A percentile compares a stretch with the other conserved stretches of the same genome.
Conservation (phyloP, 2,797 vertebrate species). For the Balearica regulorum region DNA sequence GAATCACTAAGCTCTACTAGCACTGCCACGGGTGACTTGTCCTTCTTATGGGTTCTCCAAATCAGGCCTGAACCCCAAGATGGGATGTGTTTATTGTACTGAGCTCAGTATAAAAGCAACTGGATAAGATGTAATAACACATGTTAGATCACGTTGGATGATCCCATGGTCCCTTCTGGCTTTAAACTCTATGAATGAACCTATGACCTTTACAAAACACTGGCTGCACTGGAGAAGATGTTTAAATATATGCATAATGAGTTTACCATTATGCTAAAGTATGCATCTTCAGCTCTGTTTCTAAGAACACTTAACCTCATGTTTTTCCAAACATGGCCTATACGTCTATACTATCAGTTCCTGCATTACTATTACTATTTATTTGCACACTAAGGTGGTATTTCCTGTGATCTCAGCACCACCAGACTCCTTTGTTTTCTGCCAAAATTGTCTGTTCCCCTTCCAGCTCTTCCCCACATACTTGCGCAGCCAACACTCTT, state of each 20-base stretch:
- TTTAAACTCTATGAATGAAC: neutral
- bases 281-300: neutral
- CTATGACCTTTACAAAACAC: neutral
- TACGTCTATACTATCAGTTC: neutral
- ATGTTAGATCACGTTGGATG: neutral
- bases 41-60: neutral
- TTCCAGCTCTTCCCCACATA: neutral
- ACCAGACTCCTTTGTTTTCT: neutral
- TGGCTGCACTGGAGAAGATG: neutral
- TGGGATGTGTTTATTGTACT: neutral
- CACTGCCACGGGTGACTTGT: neutral
- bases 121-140: neutral
- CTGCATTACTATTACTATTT: neutral
- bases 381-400: neutral
- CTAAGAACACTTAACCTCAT: neutral
- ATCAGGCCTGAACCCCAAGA: neutral
- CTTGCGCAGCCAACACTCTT: neutral
- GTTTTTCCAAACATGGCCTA: conserved; percentile 5
- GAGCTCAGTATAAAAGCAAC: neutral
- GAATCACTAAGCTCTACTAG: neutral
- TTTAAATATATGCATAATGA: neutral
- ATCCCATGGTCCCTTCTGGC: neutral
- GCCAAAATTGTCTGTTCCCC: neutral
- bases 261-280: neutral
- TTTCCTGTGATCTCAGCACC: neutral